Conservation (phyloP, 2,113 vertebrate genomes). For the Labeo rohita region DNA sequence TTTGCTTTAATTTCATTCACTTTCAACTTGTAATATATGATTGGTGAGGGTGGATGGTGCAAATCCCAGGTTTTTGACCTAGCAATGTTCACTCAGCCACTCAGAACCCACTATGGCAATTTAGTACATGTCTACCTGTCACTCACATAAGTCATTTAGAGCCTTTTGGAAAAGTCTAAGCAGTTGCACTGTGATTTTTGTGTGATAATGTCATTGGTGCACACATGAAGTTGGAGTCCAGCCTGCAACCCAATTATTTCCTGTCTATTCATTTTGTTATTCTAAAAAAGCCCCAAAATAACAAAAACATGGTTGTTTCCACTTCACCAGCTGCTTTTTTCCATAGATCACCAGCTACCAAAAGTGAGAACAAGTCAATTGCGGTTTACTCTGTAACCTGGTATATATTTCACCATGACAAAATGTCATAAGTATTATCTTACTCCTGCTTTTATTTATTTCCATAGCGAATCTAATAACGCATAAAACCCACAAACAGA, state of each 20-base stretch:
- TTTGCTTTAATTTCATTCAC: not conserved
- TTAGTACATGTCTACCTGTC: not conserved
- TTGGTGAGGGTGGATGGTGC: not conserved
- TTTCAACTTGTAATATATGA: not conserved
- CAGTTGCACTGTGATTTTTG: not conserved
- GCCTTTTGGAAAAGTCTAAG: not conserved
- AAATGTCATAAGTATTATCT: conserved; percentile 25
- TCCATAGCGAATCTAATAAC: conserved; percentile 16
- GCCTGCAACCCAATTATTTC: not conserved
- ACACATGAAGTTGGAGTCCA: not conserved
- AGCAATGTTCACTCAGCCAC: not conserved
- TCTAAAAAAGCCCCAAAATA: not conserved
- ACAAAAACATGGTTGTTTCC: not conserved
- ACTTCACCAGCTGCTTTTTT: not conserved
- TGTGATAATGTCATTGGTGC: not conserved
- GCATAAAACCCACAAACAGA: not conserved
- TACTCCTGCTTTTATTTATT: conserved; percentile 1
- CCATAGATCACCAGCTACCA: not conserved
- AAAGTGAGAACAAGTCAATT: conserved; percentile 23
- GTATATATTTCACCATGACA: conserved; percentile 13
- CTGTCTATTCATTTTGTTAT: not conserved
- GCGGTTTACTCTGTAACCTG: conserved; percentile 3
- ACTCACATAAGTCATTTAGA: not conserved
- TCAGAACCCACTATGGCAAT: not conserved
- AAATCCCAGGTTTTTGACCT: not conserved